A percentile compares a stretch with the other conserved stretches of the same genome.
Conservation (phyloP, 2,113 vertebrate genomes). For the Oncorhynchus masou region DNA sequence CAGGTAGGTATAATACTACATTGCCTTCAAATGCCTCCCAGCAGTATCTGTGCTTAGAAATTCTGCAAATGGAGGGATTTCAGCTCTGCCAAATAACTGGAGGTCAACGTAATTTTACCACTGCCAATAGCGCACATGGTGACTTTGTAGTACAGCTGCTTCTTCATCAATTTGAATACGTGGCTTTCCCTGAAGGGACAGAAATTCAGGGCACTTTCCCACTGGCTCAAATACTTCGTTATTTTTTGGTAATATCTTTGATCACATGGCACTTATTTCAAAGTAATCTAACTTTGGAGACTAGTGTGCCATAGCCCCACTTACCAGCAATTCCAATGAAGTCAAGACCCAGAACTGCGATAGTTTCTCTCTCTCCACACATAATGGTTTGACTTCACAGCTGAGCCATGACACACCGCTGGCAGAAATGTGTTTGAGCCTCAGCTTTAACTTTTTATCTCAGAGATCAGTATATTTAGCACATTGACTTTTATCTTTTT, state of each 20-base stretch:
- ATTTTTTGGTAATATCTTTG: slow-evolving; percentile 12
- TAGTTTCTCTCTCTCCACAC: slow-evolving; percentile 30
- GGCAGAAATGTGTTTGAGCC: slow-evolving; percentile 1
- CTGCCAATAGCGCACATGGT: slow-evolving; percentile 37
- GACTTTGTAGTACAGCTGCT: background rate
- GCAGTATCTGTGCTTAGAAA: slow-evolving; percentile 46
- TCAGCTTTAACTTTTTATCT: slow-evolving; percentile 6
- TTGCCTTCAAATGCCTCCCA: slow-evolving; percentile 10
- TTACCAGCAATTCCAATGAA: slow-evolving; percentile 44
- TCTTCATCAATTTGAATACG: background rate
- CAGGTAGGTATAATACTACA: too few species aligned
- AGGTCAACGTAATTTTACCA: slow-evolving; percentile 41
- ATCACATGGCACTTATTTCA: background rate
- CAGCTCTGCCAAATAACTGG: slow-evolving; percentile 43
- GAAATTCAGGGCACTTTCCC: slow-evolving; percentile 54
- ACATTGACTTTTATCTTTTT: slow-evolving; percentile 54
- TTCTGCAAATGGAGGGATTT: slow-evolving; percentile 56
- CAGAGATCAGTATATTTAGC: slow-evolving; percentile 50
- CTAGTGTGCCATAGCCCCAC: slow-evolving; percentile 25
- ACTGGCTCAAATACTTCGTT: slow-evolving; percentile 46
- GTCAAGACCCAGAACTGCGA: background rate
- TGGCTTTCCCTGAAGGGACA: slow-evolving; percentile 36
- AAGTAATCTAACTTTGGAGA: slow-evolving; percentile 19
- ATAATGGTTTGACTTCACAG: slow-evolving; percentile 40
- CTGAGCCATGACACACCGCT: slow-evolving; percentile 22